phyloP scores from a whole-genome alignment of 2,797 vertebrate genomes.

The Tapirus indicus region DNA sequence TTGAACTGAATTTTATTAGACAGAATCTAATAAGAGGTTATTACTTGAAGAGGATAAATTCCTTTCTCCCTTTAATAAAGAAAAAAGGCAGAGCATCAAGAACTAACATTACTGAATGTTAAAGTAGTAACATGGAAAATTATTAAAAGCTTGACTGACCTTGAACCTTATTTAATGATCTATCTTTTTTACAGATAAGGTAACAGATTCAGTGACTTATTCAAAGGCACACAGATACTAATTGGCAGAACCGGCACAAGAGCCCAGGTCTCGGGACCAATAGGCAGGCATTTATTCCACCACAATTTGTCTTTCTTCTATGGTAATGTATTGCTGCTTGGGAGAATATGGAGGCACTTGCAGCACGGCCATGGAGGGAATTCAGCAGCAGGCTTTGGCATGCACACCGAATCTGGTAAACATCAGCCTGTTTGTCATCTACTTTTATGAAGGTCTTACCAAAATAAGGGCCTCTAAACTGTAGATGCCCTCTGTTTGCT shows the following conservation, averaged over 20 bases:
- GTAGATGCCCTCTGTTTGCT: not conserved
- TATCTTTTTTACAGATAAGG: not conserved
- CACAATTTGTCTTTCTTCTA: not conserved
- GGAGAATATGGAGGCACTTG: not conserved
- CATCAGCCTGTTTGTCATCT: not conserved
- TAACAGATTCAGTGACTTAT: not conserved
- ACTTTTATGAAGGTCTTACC: not conserved
- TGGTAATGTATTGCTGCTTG: not conserved
- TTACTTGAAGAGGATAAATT: constrained; percentile 9
- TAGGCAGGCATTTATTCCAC: not conserved
- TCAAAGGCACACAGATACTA: not conserved
- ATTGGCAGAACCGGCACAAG: not conserved
- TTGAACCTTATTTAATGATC: not conserved
- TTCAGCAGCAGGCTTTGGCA: not conserved
- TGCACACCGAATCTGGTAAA: not conserved
- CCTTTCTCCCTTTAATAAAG: constrained; percentile 38
- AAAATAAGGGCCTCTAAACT: not conserved
- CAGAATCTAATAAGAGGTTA: not conserved
- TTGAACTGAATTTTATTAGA: not conserved
- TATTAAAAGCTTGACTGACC: not conserved
- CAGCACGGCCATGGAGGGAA: not conserved
- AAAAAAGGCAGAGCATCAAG: not conserved
- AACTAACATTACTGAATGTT: not conserved
- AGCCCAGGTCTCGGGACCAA: not conserved
- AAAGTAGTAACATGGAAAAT: not conserved